A percentile compares a stretch with the other conserved stretches of the same genome.
Conservation (phyloP, 2,113 vertebrate genomes). For the Nyctibius bracteatus region DNA sequence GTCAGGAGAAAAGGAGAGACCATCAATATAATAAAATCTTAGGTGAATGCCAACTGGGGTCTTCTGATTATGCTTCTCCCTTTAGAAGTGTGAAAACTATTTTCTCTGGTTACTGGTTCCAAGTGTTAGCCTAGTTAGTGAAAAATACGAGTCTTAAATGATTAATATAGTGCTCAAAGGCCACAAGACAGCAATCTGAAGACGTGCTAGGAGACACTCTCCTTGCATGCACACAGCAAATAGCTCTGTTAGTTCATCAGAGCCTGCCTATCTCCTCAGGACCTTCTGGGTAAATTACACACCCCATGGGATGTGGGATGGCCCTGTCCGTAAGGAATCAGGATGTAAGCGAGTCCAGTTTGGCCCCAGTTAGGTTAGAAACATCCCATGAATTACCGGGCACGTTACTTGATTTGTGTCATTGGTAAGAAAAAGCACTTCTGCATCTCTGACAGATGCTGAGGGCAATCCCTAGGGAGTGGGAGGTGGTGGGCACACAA, state of each 20-base stretch:
- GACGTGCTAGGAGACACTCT: neutral
- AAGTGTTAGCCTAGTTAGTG: neutral
- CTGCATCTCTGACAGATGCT: neutral
- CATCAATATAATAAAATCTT: neutral
- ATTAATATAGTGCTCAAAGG: neutral
- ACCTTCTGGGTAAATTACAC: neutral
- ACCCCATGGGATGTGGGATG: neutral
- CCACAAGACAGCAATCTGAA: accelerated
- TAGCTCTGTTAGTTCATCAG: neutral
- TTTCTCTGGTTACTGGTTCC: neutral
- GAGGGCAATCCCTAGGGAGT: neutral
- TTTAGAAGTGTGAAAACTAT: accelerated
- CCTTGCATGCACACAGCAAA: accelerated
- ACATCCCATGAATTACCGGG: neutral
- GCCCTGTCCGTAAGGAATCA: neutral
- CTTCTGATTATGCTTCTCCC: neutral
- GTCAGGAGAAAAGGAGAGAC: neutral
- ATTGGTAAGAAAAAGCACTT: neutral
- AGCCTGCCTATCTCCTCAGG: neutral
- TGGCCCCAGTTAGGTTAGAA: neutral
- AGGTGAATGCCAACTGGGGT: neutral
- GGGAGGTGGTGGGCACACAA: neutral
- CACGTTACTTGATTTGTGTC: neutral
- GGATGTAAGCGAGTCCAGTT: neutral
- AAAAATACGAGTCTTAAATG: neutral